phyloP scores from a whole-genome alignment of 30 jellyfish, hydroid and myxozoan genomes.

The Hydra vulgaris region DNA sequence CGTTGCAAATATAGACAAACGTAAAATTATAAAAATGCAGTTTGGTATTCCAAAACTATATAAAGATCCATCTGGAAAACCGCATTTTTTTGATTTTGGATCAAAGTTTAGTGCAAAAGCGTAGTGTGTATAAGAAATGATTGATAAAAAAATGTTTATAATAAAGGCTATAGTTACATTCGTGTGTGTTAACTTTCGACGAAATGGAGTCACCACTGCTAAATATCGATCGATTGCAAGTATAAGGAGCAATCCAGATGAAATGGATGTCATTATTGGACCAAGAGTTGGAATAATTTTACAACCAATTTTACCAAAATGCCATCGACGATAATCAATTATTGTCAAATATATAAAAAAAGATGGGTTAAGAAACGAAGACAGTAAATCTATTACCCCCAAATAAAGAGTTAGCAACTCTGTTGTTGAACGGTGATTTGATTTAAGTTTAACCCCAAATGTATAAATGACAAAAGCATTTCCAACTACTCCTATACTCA shows the following conservation, averaged over 20 bases:
- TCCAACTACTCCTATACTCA: constrained; percentile 23
- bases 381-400: constrained; percentile 17
- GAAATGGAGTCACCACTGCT: constrained; percentile 27
- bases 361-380: constrained; percentile 23
- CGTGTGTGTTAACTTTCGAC: not conserved
- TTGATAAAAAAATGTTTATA: not conserved
- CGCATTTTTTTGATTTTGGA: not conserved
- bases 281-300: constrained; percentile 18
- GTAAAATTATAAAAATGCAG: constrained; percentile 11
- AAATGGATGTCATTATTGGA: constrained; percentile 20
- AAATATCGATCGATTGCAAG: constrained; percentile 25
- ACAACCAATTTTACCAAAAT: constrained; percentile 28
- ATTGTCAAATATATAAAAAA: constrained; percentile 16
- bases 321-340: constrained; percentile 1
- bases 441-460: constrained; percentile 7
- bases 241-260: constrained; percentile 15
- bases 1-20: not conserved
- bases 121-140: constrained; percentile 3
- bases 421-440: constrained; percentile 17
- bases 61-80: constrained; percentile 1
- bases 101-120: constrained; percentile 1
- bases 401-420: constrained; percentile 26
- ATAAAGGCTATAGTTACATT: constrained; percentile 5
- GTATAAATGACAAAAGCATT: constrained; percentile 15
- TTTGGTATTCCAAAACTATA: constrained; percentile 15